phyloP scores from a whole-genome alignment of 2,113 vertebrate species.

The Sprattus sprattus region DNA sequence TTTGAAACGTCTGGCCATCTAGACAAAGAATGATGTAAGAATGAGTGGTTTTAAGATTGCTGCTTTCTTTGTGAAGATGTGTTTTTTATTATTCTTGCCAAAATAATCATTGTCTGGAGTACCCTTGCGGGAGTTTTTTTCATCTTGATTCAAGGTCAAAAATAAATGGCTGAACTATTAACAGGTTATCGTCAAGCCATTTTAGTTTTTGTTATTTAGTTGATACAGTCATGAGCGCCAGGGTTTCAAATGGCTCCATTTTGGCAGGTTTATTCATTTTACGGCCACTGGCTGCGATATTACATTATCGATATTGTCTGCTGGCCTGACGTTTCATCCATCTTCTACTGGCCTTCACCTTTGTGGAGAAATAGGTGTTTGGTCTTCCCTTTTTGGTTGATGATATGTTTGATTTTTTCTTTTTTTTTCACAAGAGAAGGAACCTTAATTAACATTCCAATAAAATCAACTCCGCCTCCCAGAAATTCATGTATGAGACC shows the following conservation, averaged over 20 bases:
- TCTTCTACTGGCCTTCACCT: slow-evolving; percentile 54
- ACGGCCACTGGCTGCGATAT: slow-evolving; percentile 37
- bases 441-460: background rate
- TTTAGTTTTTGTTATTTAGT: slow-evolving; percentile 28
- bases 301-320: slow-evolving; percentile 48
- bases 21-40: background rate
- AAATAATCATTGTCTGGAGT: background rate
- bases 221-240: background rate
- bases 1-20: background rate
- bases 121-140: slow-evolving; percentile 33
- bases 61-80: background rate
- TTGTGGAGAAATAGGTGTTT: slow-evolving; percentile 51
- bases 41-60: background rate
- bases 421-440: background rate
- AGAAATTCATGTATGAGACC: slow-evolving; percentile 54
- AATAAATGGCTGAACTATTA: slow-evolving; percentile 55
- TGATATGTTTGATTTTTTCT: slow-evolving; percentile 57
- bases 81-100: background rate
- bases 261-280: slow-evolving; percentile 44
- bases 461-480: slow-evolving; percentile 64
- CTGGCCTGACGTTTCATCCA: slow-evolving; percentile 61
- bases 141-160: slow-evolving; percentile 54
- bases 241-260: background rate
- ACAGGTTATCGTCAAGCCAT: slow-evolving; percentile 52
- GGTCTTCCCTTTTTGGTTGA: slow-evolving; percentile 49